Base-by-base conservation (phyloP, 37 sponge, comb jelly and placozoan species). In the Hexactinellida sp. region DNA sequence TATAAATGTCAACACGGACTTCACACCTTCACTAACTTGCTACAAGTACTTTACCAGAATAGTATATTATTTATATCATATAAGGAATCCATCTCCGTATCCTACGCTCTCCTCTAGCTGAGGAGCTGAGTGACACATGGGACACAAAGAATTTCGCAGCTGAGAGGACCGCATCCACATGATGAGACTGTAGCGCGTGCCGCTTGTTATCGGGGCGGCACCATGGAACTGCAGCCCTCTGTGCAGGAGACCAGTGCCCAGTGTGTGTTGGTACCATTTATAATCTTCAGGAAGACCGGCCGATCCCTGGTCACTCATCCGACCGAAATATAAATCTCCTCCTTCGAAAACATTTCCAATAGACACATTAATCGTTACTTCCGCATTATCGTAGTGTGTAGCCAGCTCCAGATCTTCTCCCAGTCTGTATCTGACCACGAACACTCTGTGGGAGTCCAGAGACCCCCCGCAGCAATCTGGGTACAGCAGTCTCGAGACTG, bases 321-420 rank as follows among this genome's bases (percentile, higher is more conserved):
- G 84, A 36, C 93, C 91, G 87, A 94, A 91, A 54, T 86, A 89
- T 0, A 94, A 86, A 7, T 92, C 90, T 0, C 91, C 95, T 76
- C 92, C 92, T 1, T 85, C 86, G 52, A 92, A 94, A 47, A 55
- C 37, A 36, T 54, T 89, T 35, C 92, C 95, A 1, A 92, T 85
- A 76, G 93, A 91, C 16, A 94, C 90, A 82, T 94, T 94, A 28
- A 94, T 52, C 19, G 95, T 94, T 38, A 94, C 92, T 41, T 94
- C 95, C 19, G 95, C 95, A 82, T 94, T 94, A 85, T 94, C 95
- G 88, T 83, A 94, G 86, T 94, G 95, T 82, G 88, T 91, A 54
- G 86, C 86, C 54, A 94, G 90, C 0, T 89, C 92, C 13, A 82
- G 55, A 82, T 94, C 92, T 24, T 91, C 90, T 23, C 82, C 89